Conservation (phyloP, 2,797 vertebrate species). For the Taeniopygia guttata region DNA sequence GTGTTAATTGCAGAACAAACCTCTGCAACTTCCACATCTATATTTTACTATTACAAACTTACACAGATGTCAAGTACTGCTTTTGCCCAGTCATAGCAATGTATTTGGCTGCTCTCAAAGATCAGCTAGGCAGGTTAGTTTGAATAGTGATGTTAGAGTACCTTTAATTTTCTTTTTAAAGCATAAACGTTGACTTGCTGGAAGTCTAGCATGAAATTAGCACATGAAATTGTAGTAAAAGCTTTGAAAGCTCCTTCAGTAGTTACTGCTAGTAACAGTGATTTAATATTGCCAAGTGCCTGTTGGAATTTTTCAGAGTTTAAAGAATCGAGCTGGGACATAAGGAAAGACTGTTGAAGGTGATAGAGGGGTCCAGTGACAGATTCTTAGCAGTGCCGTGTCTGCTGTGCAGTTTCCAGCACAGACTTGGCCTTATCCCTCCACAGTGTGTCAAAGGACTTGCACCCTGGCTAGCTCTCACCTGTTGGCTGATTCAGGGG, state of each 20-base stretch:
- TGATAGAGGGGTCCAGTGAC: background rate
- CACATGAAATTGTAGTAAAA: background rate
- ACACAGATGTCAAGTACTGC: background rate
- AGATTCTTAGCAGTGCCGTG: background rate
- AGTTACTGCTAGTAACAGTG: background rate
- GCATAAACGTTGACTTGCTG: background rate
- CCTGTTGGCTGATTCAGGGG: background rate
- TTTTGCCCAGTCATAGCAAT: background rate
- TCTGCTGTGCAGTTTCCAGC: background rate
- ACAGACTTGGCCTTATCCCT: background rate
- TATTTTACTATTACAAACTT: background rate
- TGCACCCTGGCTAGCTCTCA: accelerated
- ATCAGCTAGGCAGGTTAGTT: background rate
- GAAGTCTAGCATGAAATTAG: background rate
- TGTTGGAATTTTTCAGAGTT: background rate
- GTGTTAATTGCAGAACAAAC: background rate
- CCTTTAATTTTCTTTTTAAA: background rate
- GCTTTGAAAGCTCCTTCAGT: background rate
- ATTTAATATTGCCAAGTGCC: background rate
- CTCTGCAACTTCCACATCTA: background rate
- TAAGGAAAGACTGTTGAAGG: background rate
- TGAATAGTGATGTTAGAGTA: background rate
- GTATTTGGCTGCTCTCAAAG: background rate
- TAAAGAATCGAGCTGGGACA: accelerated
- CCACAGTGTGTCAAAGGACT: background rate